A percentile compares a stretch with the other conserved stretches of the same genome.
Conservation (phyloP, 2,888 invertebrate genomes). For the Leptopilina drosophilae region DNA sequence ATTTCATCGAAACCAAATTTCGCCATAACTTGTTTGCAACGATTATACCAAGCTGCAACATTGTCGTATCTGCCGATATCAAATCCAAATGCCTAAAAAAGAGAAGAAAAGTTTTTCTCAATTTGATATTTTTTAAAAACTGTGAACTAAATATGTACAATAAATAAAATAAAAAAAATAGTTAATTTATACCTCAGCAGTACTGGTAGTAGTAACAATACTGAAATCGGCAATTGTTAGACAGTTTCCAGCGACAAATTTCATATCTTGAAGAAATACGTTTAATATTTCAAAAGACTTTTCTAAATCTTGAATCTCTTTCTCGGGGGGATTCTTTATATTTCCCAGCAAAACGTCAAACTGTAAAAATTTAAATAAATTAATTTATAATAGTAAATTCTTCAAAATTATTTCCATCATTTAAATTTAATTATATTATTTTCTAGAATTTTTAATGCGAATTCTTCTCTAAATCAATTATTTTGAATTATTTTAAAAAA, state of each 20-base stretch:
- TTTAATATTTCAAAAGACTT: slow-evolving; percentile 82
- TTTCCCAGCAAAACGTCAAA: slow-evolving; percentile 81
- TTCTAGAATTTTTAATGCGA: no score
- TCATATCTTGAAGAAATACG: slow-evolving; percentile 79
- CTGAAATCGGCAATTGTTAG: slow-evolving; percentile 85
- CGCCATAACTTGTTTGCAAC: slow-evolving; percentile 82
- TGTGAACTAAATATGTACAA: no score
- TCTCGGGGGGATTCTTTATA: slow-evolving; percentile 60
- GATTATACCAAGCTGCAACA: slow-evolving; percentile 82
- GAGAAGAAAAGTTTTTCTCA: slow-evolving; percentile 10
- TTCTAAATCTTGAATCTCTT: slow-evolving; percentile 76
- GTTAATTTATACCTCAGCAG: slow-evolving; percentile 47
- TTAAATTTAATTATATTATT: no score
- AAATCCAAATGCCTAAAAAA: slow-evolving; percentile 78
- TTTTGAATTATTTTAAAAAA: no score
- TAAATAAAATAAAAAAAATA: slow-evolving; percentile 17
- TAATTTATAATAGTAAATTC: no score
- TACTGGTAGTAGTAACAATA: slow-evolving; percentile 80
- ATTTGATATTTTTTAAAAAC: no score
- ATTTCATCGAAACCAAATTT: slow-evolving; percentile 83
- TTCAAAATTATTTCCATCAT: no score
- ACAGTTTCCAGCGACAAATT: slow-evolving; percentile 83
- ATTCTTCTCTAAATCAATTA: no score
- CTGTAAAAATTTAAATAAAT: slow-evolving; percentile 68
- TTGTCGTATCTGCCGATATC: slow-evolving; percentile 81